Evolutionary conservation across 1,140 invertebrate genomes (phyloP).

Genomic region (Teleogryllus occipitalis): DNA sequence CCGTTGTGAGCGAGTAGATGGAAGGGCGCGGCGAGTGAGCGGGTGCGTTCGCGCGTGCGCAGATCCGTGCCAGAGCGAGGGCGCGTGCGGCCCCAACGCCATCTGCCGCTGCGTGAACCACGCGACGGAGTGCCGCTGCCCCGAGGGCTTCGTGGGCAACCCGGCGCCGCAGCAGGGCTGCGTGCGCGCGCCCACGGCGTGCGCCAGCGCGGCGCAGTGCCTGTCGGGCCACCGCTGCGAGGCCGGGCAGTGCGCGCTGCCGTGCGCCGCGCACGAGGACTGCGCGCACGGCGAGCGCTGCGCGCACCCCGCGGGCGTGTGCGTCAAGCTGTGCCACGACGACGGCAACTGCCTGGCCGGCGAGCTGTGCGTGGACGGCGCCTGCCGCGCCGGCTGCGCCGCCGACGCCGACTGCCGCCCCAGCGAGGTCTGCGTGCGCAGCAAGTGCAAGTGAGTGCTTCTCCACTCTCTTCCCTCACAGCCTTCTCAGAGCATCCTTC

Average conservation of each 20-base stretch:
- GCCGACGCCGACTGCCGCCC: slow-evolving; percentile 68
- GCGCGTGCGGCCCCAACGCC: slow-evolving; percentile 76
- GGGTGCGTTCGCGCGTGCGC: neutral
- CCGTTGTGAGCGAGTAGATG: too few relatives aligned
- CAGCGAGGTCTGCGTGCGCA: slow-evolving; percentile 70
- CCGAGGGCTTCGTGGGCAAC: slow-evolving; percentile 71
- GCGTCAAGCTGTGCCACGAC: slow-evolving; percentile 76
- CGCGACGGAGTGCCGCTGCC: slow-evolving; percentile 64
- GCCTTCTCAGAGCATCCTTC: too few relatives aligned
- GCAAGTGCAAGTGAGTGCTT: slow-evolving; percentile 53
- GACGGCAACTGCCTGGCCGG: slow-evolving; percentile 82
- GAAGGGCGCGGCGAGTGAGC: too few relatives aligned
- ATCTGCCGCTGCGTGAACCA: slow-evolving; percentile 66
- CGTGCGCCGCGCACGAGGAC: slow-evolving; percentile 56
- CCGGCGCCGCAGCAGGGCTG: slow-evolving; percentile 85
- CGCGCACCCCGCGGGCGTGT: slow-evolving; percentile 52
- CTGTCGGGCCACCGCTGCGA: slow-evolving; percentile 64
- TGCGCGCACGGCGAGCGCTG: slow-evolving; percentile 81
- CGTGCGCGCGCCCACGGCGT: slow-evolving; percentile 59
- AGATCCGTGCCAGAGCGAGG: slow-evolving; percentile 68
- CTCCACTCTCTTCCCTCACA: too few relatives aligned
- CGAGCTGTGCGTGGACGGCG: slow-evolving; percentile 77
- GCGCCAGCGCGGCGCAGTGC: slow-evolving; percentile 55
- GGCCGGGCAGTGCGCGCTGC: slow-evolving; percentile 61
- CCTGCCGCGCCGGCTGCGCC: slow-evolving; percentile 73